Evolutionary conservation across 1,140 invertebrate genomes (phyloP).

Genomic region (Diploscapter pachys): DNA sequence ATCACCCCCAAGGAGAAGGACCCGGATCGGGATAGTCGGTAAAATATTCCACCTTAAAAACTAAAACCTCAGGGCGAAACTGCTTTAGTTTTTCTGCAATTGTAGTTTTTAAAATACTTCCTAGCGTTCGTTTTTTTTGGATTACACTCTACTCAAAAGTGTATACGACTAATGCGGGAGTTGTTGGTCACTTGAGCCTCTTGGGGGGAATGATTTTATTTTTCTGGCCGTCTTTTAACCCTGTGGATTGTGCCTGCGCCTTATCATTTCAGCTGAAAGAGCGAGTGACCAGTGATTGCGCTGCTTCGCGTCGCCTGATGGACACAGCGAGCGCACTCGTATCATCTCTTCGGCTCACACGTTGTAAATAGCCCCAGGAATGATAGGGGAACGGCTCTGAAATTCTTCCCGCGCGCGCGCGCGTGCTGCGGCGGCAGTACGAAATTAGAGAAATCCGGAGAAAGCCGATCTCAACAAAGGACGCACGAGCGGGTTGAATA

Average conservation of each 20-base stretch:
- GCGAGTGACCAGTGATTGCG: too few relatives aligned
- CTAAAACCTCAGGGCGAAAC: not conserved
- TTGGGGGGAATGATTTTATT: too few relatives aligned
- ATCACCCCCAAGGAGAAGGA: constrained; percentile 38
- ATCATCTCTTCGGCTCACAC: too few relatives aligned
- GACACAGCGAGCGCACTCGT: too few relatives aligned
- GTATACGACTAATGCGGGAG: too few relatives aligned
- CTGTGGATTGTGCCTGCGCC: too few relatives aligned
- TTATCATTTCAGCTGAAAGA: too few relatives aligned
- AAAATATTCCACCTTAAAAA: constrained; percentile 23
- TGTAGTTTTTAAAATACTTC: not conserved
- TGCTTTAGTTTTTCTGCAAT: not conserved
- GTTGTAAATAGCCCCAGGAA: too few relatives aligned
- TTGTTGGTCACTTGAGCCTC: too few relatives aligned
- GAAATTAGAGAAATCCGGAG: not conserved
- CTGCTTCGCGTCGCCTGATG: too few relatives aligned
- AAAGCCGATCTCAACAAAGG: not conserved
- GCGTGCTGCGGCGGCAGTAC: not conserved
- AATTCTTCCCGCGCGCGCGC: not conserved
- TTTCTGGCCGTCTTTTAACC: too few relatives aligned
- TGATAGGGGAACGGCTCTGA: not conserved
- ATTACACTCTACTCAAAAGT: not conserved
- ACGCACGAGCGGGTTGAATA: not conserved
- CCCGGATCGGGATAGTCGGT: constrained; percentile 12
- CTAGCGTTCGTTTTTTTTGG: not conserved